Conservation (phyloP, 2,113 vertebrate genomes). For the Clinocottus analis region DNA sequence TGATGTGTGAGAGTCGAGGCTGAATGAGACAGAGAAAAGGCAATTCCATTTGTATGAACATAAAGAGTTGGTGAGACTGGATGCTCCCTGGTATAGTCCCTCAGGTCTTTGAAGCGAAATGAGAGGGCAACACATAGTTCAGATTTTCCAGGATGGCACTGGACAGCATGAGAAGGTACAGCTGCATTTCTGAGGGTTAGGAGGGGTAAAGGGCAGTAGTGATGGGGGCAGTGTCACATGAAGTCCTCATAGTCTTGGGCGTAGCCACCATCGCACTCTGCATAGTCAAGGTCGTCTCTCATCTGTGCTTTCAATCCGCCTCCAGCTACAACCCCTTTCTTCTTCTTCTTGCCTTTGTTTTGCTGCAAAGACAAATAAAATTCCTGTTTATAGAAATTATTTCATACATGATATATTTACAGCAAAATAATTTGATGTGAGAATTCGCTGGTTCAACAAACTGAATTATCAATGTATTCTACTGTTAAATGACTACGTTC, state of each 20-base stretch:
- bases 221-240: constrained; percentile 90
- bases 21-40: constrained; percentile 80
- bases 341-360: constrained; percentile 99
- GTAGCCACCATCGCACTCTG: constrained; percentile 91
- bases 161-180: constrained; percentile 92
- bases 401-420: too few species aligned
- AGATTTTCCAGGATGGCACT: constrained; percentile 90
- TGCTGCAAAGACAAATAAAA: constrained; percentile 81
- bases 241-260: constrained; percentile 97
- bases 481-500: neutral
- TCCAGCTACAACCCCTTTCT: constrained; percentile 89
- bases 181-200: constrained; percentile 89
- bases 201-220: constrained; percentile 80
- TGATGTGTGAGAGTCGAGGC: constrained; percentile 61
- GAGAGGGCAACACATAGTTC: constrained; percentile 87
- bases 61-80: constrained; percentile 70
- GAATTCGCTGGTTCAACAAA: neutral
- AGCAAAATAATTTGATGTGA: too few species aligned
- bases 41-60: constrained; percentile 77
- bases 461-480: neutral
- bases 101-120: constrained; percentile 81
- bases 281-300: constrained; percentile 95
- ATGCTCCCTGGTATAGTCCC: constrained; percentile 79
- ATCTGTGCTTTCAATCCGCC: constrained; percentile 95
- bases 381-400: neutral